These are phyloP conservation scores for Trissolcus brochymenae DNA, from an alignment of 2,888 invertebrate genomes.

Conservation along the genomic window DNA sequence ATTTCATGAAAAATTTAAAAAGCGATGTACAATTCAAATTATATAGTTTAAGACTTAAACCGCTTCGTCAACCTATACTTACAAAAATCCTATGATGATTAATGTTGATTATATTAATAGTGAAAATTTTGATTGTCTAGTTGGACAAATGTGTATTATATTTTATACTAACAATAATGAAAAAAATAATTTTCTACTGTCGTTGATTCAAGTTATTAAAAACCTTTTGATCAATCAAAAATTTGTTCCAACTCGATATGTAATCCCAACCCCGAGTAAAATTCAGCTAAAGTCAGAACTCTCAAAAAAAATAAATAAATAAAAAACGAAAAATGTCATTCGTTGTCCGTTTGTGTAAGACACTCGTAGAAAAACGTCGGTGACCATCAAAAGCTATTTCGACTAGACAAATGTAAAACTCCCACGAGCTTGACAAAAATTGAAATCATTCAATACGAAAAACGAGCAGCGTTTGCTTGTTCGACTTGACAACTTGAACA, in stretches of 20 bases:
- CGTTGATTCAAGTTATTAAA: too few relatives aligned
- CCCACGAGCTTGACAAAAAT: constrained; percentile 30
- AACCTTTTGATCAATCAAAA: too few relatives aligned
- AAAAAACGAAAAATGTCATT: constrained; percentile 53
- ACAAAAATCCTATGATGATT: constrained; percentile 18
- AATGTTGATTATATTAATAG: too few relatives aligned
- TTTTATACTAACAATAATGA: too few relatives aligned
- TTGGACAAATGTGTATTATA: too few relatives aligned
- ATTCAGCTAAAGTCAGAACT: constrained; percentile 47
- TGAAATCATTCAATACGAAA: constrained; percentile 11
- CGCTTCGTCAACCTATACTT: not conserved
- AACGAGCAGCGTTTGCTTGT: not conserved
- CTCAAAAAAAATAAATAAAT: too few relatives aligned
- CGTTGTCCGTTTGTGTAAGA: constrained; percentile 62
- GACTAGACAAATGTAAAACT: constrained; percentile 50
- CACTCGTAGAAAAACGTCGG: constrained; percentile 55
- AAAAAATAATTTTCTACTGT: too few relatives aligned
- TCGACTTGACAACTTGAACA: not conserved
- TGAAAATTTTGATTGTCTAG: too few relatives aligned
- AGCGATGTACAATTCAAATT: not conserved
- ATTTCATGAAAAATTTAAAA: not conserved
- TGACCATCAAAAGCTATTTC: constrained; percentile 45
- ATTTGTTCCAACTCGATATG: constrained; percentile 16
- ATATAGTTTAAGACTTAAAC: not conserved
- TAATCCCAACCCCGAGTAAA: constrained; percentile 42